A percentile compares a stretch with the other conserved stretches of the same genome.
These are phyloP conservation scores for Lytechinus variegatus DNA, from an alignment of 35 echinoderm and acorn worm species.

Conservation along the genomic window DNA sequence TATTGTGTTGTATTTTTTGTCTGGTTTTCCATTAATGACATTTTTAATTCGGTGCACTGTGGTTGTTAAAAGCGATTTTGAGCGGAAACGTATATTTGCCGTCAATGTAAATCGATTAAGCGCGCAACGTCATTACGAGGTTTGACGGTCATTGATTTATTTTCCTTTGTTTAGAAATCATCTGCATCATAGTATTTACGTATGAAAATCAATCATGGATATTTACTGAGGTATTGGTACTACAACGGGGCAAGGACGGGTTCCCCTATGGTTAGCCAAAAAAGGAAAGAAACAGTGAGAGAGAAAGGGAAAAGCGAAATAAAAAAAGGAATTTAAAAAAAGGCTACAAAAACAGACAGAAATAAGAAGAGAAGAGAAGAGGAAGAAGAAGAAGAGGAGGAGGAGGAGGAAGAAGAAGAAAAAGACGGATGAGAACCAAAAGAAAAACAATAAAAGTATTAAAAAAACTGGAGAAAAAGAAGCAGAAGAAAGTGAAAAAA, in stretches of 20 bases:
- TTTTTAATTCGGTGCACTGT: too few relatives aligned
- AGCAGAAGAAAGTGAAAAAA: background rate
- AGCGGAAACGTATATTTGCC: too few relatives aligned
- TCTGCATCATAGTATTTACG: background rate
- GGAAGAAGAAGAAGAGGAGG: background rate
- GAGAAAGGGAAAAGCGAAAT: too few relatives aligned
- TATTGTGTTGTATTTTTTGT: too few relatives aligned
- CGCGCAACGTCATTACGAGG: background rate
- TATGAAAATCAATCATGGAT: background rate
- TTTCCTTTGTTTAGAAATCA: background rate
- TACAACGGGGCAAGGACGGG: too few relatives aligned
- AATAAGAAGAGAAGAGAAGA: background rate
- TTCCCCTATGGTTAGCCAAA: too few relatives aligned
- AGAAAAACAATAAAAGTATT: background rate
- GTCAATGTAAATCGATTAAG: background rate
- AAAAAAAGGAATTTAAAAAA: too few relatives aligned
- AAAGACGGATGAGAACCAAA: background rate
- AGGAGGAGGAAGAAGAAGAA: background rate
- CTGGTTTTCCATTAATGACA: too few relatives aligned
- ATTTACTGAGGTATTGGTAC: background rate
- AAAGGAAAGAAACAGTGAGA: too few relatives aligned
- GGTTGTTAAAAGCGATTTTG: too few relatives aligned
- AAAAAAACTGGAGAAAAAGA: background rate
- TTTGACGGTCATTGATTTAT: background rate
- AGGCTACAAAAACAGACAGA: too few relatives aligned